These are phyloP conservation scores for Brachyalestes nurse DNA, from an alignment of 2,797 vertebrate species.

Conservation along the genomic window DNA sequence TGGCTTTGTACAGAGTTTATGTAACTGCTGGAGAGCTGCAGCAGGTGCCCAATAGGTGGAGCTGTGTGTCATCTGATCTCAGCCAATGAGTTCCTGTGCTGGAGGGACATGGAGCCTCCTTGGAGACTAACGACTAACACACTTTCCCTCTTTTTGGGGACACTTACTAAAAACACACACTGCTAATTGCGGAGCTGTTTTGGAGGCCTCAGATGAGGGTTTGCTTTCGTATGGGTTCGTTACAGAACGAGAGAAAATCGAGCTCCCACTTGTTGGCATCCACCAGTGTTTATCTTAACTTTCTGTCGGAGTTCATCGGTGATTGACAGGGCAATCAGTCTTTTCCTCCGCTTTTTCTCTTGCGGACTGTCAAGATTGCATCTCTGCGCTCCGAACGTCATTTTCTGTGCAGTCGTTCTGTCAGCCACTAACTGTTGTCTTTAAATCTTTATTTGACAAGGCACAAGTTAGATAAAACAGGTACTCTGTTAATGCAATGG, in stretches of 20 bases:
- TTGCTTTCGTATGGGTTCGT: neutral
- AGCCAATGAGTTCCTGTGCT: neutral
- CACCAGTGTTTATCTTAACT: constrained; percentile 7
- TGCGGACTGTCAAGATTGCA: constrained; percentile 18
- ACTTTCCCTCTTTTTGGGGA: constrained; percentile 1
- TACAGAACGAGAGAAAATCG: neutral
- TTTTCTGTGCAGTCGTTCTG: neutral
- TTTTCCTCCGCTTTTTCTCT: neutral
- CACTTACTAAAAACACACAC: neutral
- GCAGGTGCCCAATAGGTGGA: constrained; percentile 62
- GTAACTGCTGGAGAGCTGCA: neutral
- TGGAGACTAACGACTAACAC: neutral
- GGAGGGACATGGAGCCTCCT: neutral
- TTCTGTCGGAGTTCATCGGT: neutral
- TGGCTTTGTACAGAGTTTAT: neutral
- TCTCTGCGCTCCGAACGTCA: neutral
- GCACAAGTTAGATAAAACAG: constrained; percentile 28
- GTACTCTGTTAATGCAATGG: constrained; percentile 15
- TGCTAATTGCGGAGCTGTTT: neutral
- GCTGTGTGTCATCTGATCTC: constrained; percentile 52
- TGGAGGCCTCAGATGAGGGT: neutral
- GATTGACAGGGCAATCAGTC: constrained; percentile 25
- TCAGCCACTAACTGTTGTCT: constrained; percentile 4
- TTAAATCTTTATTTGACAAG: constrained; percentile 24
- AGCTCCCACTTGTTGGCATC: neutral